Base-by-base conservation (phyloP, 2,797 vertebrate genomes). In the Sus cebifrons region DNA sequence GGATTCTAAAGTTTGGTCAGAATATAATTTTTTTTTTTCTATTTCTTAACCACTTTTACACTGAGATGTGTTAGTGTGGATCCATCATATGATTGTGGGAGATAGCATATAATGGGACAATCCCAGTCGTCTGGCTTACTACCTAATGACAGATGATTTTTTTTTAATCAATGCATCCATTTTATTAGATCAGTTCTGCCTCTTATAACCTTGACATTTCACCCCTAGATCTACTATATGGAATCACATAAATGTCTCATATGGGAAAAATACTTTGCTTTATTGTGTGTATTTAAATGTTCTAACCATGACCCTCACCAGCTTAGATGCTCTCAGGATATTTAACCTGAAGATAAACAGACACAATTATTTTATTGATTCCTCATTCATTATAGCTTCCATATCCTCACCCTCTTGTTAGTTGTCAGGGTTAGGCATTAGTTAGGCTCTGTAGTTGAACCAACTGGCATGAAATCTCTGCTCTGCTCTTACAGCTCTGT, bases 121-220 rank as follows among this genome's bases (percentile, higher is more conserved):
- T 79, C 79, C 32, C 64, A 18, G 4, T 67, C 25, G 13, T 77
- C n/a, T 68, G 91, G 15, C 32, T 96, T 78, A 36, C 32, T 70
- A 52, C 2, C 2, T 87, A 65, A 62, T 82, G 21, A 82, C 5
- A 14, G 58, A 52, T 25, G 27, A 91, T 84, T 83, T 84, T 68
- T 67, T 75, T n/a, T 2, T 56, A 77, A 88, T 60, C 52, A 88
- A 52, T 60, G 21, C 14, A 65, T 83, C 56, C 7, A 3, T 86
- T 86, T 95, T 79, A 82, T 92, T 81, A 64, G 60, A 52, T 58
- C 62, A 83, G 13, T 88, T 86, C 8, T 73, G 25, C 4, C 25
- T 77, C 36, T 81, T 52, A 44, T 25, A 68, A 94, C 6, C 77
- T 87, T 82, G 65, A 89, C 27, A 83, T 84, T 84, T 83, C 23